phyloP scores from a whole-genome alignment of 2,797 vertebrate species.

The Periophthalmus magnuspinnatus region DNA sequence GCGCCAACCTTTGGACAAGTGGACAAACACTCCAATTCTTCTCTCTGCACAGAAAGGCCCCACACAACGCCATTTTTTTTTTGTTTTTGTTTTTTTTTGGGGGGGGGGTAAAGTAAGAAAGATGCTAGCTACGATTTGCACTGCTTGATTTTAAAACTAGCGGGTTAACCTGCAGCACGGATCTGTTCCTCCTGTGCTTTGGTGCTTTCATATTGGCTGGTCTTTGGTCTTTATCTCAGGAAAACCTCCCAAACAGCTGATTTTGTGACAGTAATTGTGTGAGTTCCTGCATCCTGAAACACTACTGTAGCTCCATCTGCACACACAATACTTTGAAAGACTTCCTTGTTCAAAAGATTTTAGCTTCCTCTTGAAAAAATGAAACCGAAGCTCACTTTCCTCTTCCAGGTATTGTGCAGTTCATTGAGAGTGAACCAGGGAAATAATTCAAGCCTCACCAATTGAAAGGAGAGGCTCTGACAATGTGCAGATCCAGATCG shows the following conservation, averaged over 20 bases:
- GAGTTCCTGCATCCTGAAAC: neutral
- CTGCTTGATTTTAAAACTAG: neutral
- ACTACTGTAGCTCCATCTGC: neutral
- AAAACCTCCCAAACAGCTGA: neutral
- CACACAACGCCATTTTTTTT: neutral
- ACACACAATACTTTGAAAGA: conserved; percentile 5
- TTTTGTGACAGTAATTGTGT: neutral
- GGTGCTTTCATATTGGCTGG: neutral
- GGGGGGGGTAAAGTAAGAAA: neutral
- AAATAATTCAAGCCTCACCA: neutral
- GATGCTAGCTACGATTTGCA: too few relatives aligned
- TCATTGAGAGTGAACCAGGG: neutral
- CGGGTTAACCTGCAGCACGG: neutral
- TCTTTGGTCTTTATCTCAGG: neutral
- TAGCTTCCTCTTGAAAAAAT: neutral
- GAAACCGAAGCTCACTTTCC: neutral
- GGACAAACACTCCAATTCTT: too few relatives aligned
- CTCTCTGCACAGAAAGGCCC: too few relatives aligned
- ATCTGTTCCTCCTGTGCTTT: neutral
- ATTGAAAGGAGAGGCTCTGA: too few relatives aligned
- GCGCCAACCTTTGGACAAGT: too few relatives aligned
- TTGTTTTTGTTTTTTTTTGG: too few relatives aligned
- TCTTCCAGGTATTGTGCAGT: neutral
- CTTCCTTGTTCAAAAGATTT: neutral
- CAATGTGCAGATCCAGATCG: too few relatives aligned